Evolutionary conservation across 1,140 invertebrate species (phyloP), one percentile per base, ranked within the genome.

Genomic region (Pogonus chalceus): DNA sequence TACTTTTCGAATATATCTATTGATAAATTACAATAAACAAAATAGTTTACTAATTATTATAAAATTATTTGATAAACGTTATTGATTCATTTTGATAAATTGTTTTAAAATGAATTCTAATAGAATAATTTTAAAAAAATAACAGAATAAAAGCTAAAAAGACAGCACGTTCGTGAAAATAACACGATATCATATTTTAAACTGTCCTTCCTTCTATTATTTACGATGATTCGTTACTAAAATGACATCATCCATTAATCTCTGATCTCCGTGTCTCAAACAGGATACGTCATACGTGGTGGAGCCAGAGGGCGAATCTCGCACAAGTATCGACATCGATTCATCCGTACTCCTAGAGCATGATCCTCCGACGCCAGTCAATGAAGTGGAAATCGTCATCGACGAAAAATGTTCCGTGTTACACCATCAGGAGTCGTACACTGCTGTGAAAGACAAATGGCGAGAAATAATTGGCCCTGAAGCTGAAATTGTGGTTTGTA

Each of bases 401-500:
- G 82, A 79, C 62, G 78, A 65, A 67, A 72, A 26, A 76, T 80
- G 59, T 71, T 75, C 60, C 74, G 74, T 56, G 70, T 78, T 65
- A 65, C 53, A 87, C 26, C 65, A 72, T 58, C 67, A 74, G 23
- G 69, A 80, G 56, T 77, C 83, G 23, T 78, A 83, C 58, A 72
- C 78, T 51, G 78, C 79, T 2, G 82, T 88, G 43, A 76, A 81
- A 64, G 77, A 79, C 23, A 85, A 84, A 65, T 88, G 86, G 86
- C 76, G 76, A 62, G 78, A 80, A 61, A 78, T 82, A 43, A 65
- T 88, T 55, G 79, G 78, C 22, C 71, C 78, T 22, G 78, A 84
- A 48, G 82, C 78, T 60, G 81, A 87, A 63, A 81, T 88, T 69
- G 79, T 88, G 66, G 85, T 87, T 70, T 77, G 81, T 76, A 52